Base-by-base conservation (phyloP, 2,888 invertebrate genomes). In the Hipparchia semele region DNA sequence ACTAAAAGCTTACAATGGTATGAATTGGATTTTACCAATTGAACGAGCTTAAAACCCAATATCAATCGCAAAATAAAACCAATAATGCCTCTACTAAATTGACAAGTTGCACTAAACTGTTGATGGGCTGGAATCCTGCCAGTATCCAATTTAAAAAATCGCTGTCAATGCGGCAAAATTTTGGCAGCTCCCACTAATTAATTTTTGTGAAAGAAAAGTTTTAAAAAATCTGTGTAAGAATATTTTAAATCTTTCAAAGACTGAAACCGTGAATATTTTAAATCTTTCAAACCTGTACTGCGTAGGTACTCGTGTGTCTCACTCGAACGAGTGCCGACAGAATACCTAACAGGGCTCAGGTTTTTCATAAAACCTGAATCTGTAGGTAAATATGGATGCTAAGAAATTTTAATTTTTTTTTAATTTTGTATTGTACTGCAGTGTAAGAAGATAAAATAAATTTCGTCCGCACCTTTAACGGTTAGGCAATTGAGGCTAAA, bases 51-150 rank as follows among this genome's bases (percentile, higher is more conserved):
- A 59, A 68, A 59, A 51, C 60, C 58, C 69, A 69, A 51, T 69
- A 69, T 69, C 69, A 59, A 68, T 68, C 7, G 33, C 59, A 33
- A 59, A 67, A 67, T 67, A 23, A 69, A 69, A 69, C 61, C 69
- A 61, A 69, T 61, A 61, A 69, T 61, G 39, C 60, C 5, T 60
- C n/a, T n/a, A 39, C 49, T 69, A 69, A 61, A 69, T 53, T 69
- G 69, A 69, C 53, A 68, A 68, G 33, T 51, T 76, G 88, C 87
- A 87, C 84, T 87, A 90, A 89, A 81, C 88, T 90, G 89, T 89
- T 91, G 90, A 90, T 90, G 86, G 87, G 74, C 86, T 91, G 90
- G 91, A 86, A 82, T 81, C 74, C 75, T 80, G 90, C 91, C 91
- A 91, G 84, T 78, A 79, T 81, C 81, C 89, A 88, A 89, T 91